A percentile compares a stretch with the other conserved stretches of the same genome.
These are phyloP conservation scores for Origma solitaria DNA, from an alignment of 2,113 vertebrate genomes.

Conservation along the genomic window DNA sequence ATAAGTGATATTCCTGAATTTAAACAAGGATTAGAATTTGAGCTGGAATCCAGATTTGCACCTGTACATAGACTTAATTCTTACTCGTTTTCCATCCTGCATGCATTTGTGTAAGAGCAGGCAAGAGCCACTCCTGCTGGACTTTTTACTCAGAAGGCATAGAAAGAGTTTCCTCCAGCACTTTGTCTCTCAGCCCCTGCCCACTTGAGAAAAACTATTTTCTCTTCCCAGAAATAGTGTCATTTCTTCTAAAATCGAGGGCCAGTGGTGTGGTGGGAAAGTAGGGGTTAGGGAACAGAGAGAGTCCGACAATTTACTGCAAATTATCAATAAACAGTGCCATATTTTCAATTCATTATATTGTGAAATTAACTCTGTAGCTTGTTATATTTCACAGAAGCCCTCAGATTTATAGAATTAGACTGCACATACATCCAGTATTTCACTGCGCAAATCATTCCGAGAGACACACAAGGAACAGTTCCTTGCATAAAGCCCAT, in stretches of 20 bases:
- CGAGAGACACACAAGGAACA: neutral
- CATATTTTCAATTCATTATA: neutral
- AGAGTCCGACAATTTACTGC: neutral
- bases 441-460: neutral
- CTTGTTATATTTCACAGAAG: neutral
- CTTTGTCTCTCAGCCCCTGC: neutral
- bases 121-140: neutral
- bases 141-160: neutral
- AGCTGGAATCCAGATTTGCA: neutral
- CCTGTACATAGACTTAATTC: neutral
- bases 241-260: neutral
- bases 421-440: neutral
- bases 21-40: neutral
- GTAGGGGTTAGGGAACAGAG: neutral
- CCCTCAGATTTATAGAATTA: neutral
- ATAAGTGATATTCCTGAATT: neutral
- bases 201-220: neutral
- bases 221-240: neutral
- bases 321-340: neutral
- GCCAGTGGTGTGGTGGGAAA: accelerated
- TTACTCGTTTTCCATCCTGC: neutral
- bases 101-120: neutral
- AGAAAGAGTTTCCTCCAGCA: neutral
- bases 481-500: neutral
- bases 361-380: neutral